A percentile compares a stretch with the other conserved stretches of the same genome.
Evolutionary conservation across 2,888 invertebrate species (phyloP).

Genomic region (Uloborus plumipes): DNA sequence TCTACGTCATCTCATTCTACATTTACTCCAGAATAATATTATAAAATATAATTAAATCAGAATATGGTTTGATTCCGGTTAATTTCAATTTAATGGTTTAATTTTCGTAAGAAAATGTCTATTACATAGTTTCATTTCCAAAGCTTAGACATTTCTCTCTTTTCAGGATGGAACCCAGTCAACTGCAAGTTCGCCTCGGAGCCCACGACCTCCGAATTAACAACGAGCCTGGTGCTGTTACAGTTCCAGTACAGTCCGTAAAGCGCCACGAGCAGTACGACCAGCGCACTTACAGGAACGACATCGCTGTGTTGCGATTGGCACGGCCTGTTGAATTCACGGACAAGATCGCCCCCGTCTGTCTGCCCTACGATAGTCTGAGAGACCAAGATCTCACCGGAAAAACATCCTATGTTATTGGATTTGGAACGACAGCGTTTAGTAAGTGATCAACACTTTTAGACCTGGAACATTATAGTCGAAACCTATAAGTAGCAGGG

Average conservation of each 20-base stretch:
- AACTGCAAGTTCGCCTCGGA: conserved; percentile 78
- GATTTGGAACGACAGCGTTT: conserved; percentile 78
- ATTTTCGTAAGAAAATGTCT: too few species aligned
- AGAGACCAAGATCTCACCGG: conserved; percentile 37
- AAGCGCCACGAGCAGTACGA: conserved; percentile 81
- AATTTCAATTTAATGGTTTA: too few species aligned
- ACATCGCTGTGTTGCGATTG: conserved; percentile 80
- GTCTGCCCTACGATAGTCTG: conserved; percentile 63
- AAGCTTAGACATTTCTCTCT: not conserved
- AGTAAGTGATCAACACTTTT: conserved; percentile 15
- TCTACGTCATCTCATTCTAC: too few species aligned
- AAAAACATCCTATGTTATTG: conserved; percentile 75
- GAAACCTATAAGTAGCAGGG: too few species aligned
- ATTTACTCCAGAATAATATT: too few species aligned
- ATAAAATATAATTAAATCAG: too few species aligned
- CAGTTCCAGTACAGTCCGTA: conserved; percentile 71
- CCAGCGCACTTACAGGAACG: conserved; percentile 78
- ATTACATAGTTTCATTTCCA: too few species aligned
- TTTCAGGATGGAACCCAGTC: not conserved
- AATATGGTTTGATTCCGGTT: too few species aligned
- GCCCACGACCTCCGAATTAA: conserved; percentile 75
- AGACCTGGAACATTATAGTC: not conserved
- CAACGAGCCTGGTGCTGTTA: conserved; percentile 59
- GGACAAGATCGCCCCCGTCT: conserved; percentile 45
- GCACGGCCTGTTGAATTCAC: conserved; percentile 35